Conservation (phyloP, 2,888 invertebrate genomes). For the Ophonus ardosiacus region DNA sequence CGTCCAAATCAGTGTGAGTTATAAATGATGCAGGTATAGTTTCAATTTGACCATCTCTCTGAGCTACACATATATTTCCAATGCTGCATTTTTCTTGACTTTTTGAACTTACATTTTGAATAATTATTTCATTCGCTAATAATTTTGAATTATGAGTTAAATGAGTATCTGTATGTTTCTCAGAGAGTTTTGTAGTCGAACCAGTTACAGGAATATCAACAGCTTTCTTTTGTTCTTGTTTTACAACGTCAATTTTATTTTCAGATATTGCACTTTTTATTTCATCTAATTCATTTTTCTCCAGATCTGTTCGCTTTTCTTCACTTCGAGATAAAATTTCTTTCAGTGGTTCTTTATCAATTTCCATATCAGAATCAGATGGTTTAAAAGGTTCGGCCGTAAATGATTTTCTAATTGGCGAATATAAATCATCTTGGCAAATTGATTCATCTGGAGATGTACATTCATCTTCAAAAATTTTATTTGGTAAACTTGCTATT, state of each 20-base stretch:
- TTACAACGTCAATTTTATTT: constrained; percentile 68
- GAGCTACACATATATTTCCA: constrained; percentile 61
- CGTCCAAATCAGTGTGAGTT: constrained; percentile 79
- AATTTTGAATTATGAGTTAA: constrained; percentile 45
- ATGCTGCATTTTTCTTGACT: constrained; percentile 65
- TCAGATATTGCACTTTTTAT: constrained; percentile 69
- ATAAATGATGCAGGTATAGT: constrained; percentile 79
- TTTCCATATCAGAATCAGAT: constrained; percentile 61
- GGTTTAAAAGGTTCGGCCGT: constrained; percentile 37
- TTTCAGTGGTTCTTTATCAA: constrained; percentile 69
- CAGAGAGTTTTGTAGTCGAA: constrained; percentile 64
- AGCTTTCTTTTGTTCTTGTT: constrained; percentile 69
- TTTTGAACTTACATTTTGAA: constrained; percentile 70
- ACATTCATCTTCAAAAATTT: constrained; percentile 83
- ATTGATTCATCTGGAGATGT: constrained; percentile 79
- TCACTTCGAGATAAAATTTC: constrained; percentile 74
- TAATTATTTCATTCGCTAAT: constrained; percentile 65
- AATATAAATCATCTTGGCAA: constrained; percentile 73
- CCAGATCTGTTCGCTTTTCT: constrained; percentile 72
- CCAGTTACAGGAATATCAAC: constrained; percentile 68
- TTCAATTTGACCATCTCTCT: constrained; percentile 71
- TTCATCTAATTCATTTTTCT: constrained; percentile 56
- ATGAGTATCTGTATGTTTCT: constrained; percentile 43
- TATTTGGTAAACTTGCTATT: constrained; percentile 79
- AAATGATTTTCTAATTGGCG: constrained; percentile 61